Conservation (phyloP, 53 echinoderm and acorn worm genomes). For the Actinopyga echinites region DNA sequence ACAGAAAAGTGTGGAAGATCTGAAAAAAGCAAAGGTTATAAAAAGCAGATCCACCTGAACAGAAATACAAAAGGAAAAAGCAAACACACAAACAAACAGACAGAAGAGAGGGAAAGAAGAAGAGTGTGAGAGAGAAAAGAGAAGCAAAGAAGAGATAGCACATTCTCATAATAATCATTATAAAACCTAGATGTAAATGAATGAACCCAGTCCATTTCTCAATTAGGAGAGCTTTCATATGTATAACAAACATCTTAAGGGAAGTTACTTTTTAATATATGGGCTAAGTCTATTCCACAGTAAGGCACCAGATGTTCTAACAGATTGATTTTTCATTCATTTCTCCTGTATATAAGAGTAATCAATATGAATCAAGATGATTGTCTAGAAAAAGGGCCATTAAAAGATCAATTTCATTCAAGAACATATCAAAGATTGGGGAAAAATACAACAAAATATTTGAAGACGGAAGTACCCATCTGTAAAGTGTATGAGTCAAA, state of each 20-base stretch:
- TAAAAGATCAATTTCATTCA: neutral
- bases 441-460: slow-evolving; percentile 11
- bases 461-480: neutral
- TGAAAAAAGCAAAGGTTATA: too few species aligned
- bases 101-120: too few species aligned
- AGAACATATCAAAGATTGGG: neutral
- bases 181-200: too few species aligned
- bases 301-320: slow-evolving; percentile 1
- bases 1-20: too few species aligned
- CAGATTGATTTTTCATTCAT: neutral
- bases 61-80: too few species aligned
- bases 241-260: neutral
- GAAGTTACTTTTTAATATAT: slow-evolving; percentile 1
- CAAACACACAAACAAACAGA: too few species aligned
- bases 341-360: neutral
- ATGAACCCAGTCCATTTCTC: neutral
- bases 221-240: neutral
- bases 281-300: slow-evolving; percentile 2
- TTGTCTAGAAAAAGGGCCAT: neutral
- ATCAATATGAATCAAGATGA: neutral
- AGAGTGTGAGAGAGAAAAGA: too few species aligned
- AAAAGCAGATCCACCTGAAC: too few species aligned
- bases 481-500: neutral
- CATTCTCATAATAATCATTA: too few species aligned
- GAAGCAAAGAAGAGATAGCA: too few species aligned